Percentiles rank a stretch among this genome's conserved stretches.
Evolutionary conservation across 92 coral and sea anemone genomes (phyloP).

Genomic region (Muricea muricata): DNA sequence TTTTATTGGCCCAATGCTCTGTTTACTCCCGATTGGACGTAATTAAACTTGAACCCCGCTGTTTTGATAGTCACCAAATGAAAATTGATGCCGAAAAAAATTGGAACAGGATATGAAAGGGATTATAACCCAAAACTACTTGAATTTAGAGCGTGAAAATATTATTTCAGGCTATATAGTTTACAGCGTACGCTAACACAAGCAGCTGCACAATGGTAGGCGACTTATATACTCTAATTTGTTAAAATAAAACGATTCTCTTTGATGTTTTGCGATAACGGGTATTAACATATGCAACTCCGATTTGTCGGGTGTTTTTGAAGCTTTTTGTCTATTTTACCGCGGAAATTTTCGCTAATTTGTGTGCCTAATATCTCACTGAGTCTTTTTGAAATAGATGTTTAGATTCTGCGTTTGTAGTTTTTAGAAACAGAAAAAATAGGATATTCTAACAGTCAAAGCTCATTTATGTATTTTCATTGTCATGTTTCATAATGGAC

Average conservation of each 20-base stretch:
- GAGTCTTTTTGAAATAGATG: neutral
- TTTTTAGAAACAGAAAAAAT: neutral
- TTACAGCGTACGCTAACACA: conserved; percentile 28
- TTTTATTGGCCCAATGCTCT: conserved; percentile 40
- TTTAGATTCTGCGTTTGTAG: neutral
- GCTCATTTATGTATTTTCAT: neutral
- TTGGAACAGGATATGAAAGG: conserved; percentile 12
- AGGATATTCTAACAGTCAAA: neutral
- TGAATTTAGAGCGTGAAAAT: conserved; percentile 4
- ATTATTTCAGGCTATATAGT: conserved; percentile 7
- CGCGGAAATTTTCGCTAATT: conserved; percentile 35
- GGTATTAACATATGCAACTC: conserved; percentile 35
- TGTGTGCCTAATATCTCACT: conserved; percentile 2
- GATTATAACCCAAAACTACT: conserved; percentile 2
- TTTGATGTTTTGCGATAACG: conserved; percentile 41
- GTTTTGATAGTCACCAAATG: conserved; percentile 42
- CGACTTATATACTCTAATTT: conserved; percentile 19
- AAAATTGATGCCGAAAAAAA: conserved; percentile 30
- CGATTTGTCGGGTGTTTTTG: conserved; percentile 44
- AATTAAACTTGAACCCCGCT: conserved; percentile 48
- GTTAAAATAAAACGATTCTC: conserved; percentile 44
- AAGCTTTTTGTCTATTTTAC: conserved; percentile 35
- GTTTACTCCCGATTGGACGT: conserved; percentile 51
- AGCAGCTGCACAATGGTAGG: conserved; percentile 36
- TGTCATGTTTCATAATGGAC: neutral